Conservation (phyloP, 2,888 invertebrate genomes). For the Digitonthophagus gazella region DNA sequence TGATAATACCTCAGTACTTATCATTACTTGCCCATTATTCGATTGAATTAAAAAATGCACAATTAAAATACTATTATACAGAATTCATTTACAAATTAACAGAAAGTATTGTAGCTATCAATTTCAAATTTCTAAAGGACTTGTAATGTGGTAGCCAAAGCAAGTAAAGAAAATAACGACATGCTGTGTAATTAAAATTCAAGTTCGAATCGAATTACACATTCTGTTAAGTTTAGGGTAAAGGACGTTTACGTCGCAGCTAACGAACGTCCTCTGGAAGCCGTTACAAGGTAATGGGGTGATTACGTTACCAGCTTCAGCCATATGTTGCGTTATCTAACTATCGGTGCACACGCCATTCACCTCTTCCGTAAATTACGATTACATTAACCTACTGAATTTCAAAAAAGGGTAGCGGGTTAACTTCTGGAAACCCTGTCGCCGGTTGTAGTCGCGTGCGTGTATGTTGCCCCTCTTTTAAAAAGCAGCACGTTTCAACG, state of each 20-base stretch:
- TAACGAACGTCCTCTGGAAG: slow-evolving; percentile 12
- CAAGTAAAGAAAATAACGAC: not conserved
- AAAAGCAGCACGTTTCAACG: slow-evolving; percentile 31
- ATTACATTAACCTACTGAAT: slow-evolving; percentile 32
- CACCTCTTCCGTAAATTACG: slow-evolving; percentile 29
- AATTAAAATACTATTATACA: no score
- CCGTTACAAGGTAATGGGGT: slow-evolving; percentile 25
- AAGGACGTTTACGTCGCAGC: not conserved
- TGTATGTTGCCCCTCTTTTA: slow-evolving; percentile 23
- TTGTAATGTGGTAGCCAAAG: not conserved
- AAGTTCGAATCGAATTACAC: not conserved
- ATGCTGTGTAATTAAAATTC: not conserved
- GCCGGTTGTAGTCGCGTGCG: slow-evolving; percentile 1
- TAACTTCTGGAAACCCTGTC: not conserved
- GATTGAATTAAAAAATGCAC: no score
- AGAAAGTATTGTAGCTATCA: not conserved
- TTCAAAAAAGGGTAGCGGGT: slow-evolving; percentile 16
- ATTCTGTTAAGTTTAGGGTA: not conserved
- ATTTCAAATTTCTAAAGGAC: not conserved
- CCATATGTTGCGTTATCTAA: slow-evolving; percentile 36
- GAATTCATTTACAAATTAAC: not conserved
- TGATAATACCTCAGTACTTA: no score
- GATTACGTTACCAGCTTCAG: slow-evolving; percentile 32
- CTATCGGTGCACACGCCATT: slow-evolving; percentile 35
- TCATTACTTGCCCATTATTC: no score